Evolutionary conservation across 2,113 vertebrate genomes (phyloP), one percentile per base, ranked within the genome.

Genomic region (Chaetops frenatus): DNA sequence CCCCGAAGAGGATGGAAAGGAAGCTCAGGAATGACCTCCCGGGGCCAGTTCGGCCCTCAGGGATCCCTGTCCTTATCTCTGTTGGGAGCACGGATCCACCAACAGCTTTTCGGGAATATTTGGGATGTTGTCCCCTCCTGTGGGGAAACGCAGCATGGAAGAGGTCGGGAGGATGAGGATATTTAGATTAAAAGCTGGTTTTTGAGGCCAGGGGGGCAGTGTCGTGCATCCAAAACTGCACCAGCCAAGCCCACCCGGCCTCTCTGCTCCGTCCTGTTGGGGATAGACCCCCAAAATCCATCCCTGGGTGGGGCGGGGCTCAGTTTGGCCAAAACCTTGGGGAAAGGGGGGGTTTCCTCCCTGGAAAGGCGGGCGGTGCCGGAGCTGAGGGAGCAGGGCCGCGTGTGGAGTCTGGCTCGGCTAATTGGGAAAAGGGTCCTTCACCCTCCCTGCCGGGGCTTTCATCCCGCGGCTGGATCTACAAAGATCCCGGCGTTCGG

Each of bases 41-140:
- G 1, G 3, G 5, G 67, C 23, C 15, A 29, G 11, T 7, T 22
- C 1, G 3, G 54, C 31, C 6, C 15, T 15, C 2, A 0, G 44
- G 6, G 33, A 31, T 36, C 29, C n/a, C 42, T 8, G 25, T 9
- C 33, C 15, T 15, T 45, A 2, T 31, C 33, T 64, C 40, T 58
- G 62, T 21, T 27, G n/a, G 28, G 24, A 51, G 5, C 1, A 0
- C 16, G 7, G 36, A 70, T 5, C 21, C 73, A 9, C 6, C 16
- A 4, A 6, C 0, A 1, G 50, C 23, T 74, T 31, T 7, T 7
- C 35, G 57, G 28, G 12, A 11, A 14, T 7, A 1, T 45, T 83
- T 3, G 47, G 64, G 73, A 15, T 20, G 10, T 3, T 18, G 12
- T 17, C 28, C 9, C 50, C n/a, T 35, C 2, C 4, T 13, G 2